phyloP scores from a whole-genome alignment of 2,797 vertebrate genomes.

The Paedocypris micromegethes region DNA sequence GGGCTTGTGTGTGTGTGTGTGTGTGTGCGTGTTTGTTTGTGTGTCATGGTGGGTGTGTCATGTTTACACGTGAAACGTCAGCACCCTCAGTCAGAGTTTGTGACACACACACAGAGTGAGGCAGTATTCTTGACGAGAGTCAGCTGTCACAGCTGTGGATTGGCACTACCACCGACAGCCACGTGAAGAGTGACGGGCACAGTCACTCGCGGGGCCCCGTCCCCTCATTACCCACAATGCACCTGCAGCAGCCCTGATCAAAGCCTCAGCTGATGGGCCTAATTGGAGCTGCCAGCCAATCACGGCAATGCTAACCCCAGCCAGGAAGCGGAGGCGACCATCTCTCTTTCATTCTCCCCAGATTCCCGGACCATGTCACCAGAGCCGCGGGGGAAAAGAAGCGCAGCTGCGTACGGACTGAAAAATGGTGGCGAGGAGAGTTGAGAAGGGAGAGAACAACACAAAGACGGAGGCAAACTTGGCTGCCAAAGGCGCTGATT shows the following conservation, averaged over 20 bases:
- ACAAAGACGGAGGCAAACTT: constrained; percentile 36
- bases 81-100: too few species aligned
- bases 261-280: constrained; percentile 49
- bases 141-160: constrained; percentile 34
- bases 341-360: constrained; percentile 25
- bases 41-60: too few species aligned
- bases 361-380: constrained; percentile 14
- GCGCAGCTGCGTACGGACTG: constrained; percentile 20
- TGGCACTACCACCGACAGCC: constrained; percentile 39
- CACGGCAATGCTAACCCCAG: constrained; percentile 45
- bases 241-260: constrained; percentile 47
- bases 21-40: too few species aligned
- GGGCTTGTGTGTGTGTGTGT: too few species aligned
- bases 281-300: constrained; percentile 52
- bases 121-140: background rate
- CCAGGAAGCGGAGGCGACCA: constrained; percentile 39
- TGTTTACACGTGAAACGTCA: too few species aligned
- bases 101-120: too few species aligned
- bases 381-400: constrained; percentile 31
- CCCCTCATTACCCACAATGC: constrained; percentile 54
- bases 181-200: constrained; percentile 34
- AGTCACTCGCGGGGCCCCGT: constrained; percentile 29
- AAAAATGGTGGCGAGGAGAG: constrained; percentile 23
- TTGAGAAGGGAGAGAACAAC: constrained; percentile 28
- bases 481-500: constrained; percentile 51